Evolutionary conservation across 2,797 vertebrate genomes (phyloP).

Genomic region (Erpetoichthys calabaricus): DNA sequence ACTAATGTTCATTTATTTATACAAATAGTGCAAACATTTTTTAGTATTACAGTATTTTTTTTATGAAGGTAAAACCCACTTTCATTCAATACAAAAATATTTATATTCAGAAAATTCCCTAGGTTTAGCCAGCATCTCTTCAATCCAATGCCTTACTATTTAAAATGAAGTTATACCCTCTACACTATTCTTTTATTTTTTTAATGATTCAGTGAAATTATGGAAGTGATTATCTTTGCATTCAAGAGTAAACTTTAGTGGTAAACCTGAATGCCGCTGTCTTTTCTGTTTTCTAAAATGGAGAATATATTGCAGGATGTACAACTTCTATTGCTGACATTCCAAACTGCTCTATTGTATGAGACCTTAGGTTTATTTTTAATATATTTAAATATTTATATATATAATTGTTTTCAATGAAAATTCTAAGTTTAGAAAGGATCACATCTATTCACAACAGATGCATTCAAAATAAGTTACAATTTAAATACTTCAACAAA

Average conservation of each 20-base stretch:
- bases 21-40: too few species aligned
- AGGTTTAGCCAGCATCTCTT: not conserved
- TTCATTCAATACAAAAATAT: constrained; percentile 35
- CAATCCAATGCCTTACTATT: not conserved
- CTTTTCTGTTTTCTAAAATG: not conserved
- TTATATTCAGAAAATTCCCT: constrained; percentile 30
- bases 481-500: not conserved
- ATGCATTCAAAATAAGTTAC: not conserved
- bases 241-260: not conserved
- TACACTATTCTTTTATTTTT: not conserved
- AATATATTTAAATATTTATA: not conserved
- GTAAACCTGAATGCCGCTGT: not conserved
- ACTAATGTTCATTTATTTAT: too few species aligned
- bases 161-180: not conserved
- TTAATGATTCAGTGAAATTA: not conserved
- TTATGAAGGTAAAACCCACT: constrained; percentile 31
- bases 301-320: not conserved
- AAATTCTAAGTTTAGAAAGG: not conserved
- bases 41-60: constrained; percentile 8
- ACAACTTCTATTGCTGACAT: not conserved
- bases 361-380: too few species aligned
- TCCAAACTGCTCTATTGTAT: not conserved
- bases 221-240: not conserved
- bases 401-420: not conserved
- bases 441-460: not conserved